Evolutionary conservation across 1,140 invertebrate genomes (phyloP), one percentile per base, ranked within the genome.

Genomic region (Drosophila pandora): DNA sequence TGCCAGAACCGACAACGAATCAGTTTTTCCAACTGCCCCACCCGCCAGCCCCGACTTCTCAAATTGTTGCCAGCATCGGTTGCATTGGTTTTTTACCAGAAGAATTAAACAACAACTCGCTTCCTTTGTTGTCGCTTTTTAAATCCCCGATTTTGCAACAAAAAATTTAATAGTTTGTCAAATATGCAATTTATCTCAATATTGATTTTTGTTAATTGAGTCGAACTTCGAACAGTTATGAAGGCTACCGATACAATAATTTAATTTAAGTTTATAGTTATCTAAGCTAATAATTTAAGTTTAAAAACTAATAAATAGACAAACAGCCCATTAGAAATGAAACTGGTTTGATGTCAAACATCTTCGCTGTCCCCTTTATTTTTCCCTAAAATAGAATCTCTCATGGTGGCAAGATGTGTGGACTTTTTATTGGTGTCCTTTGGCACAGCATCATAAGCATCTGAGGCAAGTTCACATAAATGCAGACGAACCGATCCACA

Each of bases 341-440:
- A 87, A 87, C 82, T 71, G 83, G 82, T 82, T 80, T 65, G 6
- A 10, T 12, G 7, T 28, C 5, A 30, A 22, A 17, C 13, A 39
- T 21, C 32, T 41, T 10, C n/a, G 28, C 9, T 48, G 13, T 3
- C 43, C 32, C 64, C 17, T 69, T 17, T 10, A 8, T 23, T 45
- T 54, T 37, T 37, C 34, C 34, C 17, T 28, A 21, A 52, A 62
- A 62, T 32, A 37, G 21, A 52, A 22, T 13, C 39, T 58, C 28
- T 21, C 45, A 60, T 55, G 37, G 47, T 48, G 61, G 37, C 69
- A 41, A 54, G 53, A 87, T 65, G 82, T 87, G 83, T 76, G 68
- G 83, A 87, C 57, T 79, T 87, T 87, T 87, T 87, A 87, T 87
- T 83, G 79, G 75, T 89, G 83, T 87, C 83, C 83, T 87, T 88